Base-by-base conservation (phyloP, 2,113 vertebrate species). In the Pelodiscus sinensis region DNA sequence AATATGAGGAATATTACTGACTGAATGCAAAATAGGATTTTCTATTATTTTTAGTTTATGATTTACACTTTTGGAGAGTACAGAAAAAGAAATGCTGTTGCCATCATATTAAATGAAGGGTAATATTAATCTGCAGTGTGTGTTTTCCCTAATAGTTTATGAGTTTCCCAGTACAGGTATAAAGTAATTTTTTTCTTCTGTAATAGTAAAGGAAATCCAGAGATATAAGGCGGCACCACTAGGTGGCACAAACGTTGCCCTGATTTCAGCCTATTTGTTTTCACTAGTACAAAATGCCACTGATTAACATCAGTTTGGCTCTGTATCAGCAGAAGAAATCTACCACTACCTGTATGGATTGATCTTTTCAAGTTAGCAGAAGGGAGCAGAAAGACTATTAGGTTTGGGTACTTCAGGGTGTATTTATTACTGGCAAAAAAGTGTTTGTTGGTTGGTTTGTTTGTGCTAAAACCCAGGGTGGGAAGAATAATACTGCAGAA, bases 191-290 rank as follows among this genome's bases (percentile, higher is more conserved):
- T 44, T 77, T 77, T 77, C 38, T 77, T 77, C 38, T 38, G 24
- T 13, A 68, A n/a, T 79, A 50, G 16, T 9, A 44, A 78, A 29
- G 18, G 55, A 85, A 73, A 21, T 22, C 25, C 27, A 80, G 78
- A 38, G 0, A 0, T 25, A 38, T 68, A 79, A 90, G 80, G 85
- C 93, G 88, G 92, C 12, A 15, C 96, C 96, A 93, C 96, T 95
- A 97, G 96, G 27, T 96, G 96, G 96, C 96, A 96, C 77, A 95
- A 96, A 96, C 82, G 93, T 92, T 96, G 95, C 85, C 86, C 95
- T 62, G 60, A 60, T 86, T 92, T 92, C 71, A 89, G 79, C 6
- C 44, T 84, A 84, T 85, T 58, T 62, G 22, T 1, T 18, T 88
- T 90, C 68, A 55, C 90, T 75, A n/a, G 5, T 27, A 88, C n/a